Conservation (phyloP, 2,113 vertebrate genomes). For the Anarrhichthys ocellatus region DNA sequence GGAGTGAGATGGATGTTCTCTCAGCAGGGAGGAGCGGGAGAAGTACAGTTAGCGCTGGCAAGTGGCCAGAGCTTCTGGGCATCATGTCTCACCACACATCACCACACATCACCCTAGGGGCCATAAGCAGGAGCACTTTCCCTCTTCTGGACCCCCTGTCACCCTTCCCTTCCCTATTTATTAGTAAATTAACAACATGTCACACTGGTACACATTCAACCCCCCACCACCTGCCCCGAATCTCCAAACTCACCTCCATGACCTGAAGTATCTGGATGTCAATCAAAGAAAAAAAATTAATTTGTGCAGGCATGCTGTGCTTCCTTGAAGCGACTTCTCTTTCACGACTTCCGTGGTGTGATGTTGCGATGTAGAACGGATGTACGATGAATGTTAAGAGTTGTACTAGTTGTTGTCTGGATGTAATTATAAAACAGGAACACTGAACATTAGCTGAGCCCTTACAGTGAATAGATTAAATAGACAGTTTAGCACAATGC, state of each 20-base stretch:
- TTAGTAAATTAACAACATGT: slow-evolving; percentile 86
- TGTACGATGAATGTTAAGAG: slow-evolving; percentile 63
- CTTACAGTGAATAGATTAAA: slow-evolving; percentile 75
- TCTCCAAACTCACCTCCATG: slow-evolving; percentile 63
- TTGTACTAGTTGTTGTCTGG: slow-evolving; percentile 72
- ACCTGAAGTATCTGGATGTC: slow-evolving; percentile 77
- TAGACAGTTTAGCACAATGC: slow-evolving; percentile 77
- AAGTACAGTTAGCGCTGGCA: slow-evolving; percentile 91
- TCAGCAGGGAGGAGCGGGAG: slow-evolving; percentile 85
- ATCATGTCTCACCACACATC: slow-evolving; percentile 64
- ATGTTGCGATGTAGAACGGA: slow-evolving; percentile 51
- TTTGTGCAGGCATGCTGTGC: slow-evolving; percentile 7
- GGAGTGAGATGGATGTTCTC: slow-evolving; percentile 92
- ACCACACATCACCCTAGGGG: slow-evolving; percentile 69
- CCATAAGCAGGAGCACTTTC: slow-evolving; percentile 73
- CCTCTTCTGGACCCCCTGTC: slow-evolving; percentile 77
- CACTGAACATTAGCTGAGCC: slow-evolving; percentile 69
- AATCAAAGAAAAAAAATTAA: slow-evolving; percentile 53
- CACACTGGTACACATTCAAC: slow-evolving; percentile 72
- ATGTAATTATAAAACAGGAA: slow-evolving; percentile 79
- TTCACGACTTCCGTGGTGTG: slow-evolving; percentile 30
- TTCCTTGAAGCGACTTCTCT: slow-evolving; percentile 29
- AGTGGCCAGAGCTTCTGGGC: slow-evolving; percentile 84
- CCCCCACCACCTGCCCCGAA: slow-evolving; percentile 62
- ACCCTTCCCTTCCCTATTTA: slow-evolving; percentile 76